Evolutionary conservation across 2,113 vertebrate species (phyloP).

Genomic region (Ursus arctos): DNA sequence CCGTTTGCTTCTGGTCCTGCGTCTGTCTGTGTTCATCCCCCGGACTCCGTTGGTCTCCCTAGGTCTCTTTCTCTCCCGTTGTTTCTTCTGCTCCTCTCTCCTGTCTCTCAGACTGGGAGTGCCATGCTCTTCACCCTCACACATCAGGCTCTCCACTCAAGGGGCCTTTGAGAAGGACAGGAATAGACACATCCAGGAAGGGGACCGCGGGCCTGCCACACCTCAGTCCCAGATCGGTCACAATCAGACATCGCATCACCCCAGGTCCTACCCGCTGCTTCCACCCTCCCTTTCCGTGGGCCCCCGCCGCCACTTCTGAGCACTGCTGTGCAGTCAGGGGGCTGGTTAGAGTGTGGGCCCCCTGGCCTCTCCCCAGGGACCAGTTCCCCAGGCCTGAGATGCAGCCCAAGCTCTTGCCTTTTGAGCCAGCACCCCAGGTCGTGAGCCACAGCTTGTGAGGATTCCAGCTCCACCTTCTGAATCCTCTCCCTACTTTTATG

Average conservation of each 20-base stretch:
- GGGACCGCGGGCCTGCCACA: neutral
- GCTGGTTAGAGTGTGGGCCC: neutral
- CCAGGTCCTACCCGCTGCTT: too few species aligned
- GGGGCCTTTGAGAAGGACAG: neutral
- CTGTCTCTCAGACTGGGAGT: neutral
- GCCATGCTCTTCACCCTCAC: neutral
- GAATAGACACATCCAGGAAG: neutral
- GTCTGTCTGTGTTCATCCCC: neutral
- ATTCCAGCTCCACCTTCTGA: neutral
- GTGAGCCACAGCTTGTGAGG: neutral
- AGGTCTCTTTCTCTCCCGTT: neutral
- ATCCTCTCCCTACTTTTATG: neutral
- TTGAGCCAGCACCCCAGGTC: neutral
- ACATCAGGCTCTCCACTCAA: neutral
- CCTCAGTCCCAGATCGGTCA: neutral
- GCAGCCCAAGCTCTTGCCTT: neutral
- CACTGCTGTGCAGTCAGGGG: neutral
- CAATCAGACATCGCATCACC: neutral
- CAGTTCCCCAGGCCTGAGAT: neutral
- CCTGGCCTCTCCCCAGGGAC: neutral
- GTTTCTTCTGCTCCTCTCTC: neutral
- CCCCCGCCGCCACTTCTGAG: neutral
- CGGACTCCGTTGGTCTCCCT: too few species aligned
- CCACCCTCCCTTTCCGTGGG: rapidly evolving
- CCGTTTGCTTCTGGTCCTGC: neutral